phyloP scores from a whole-genome alignment of 2,888 invertebrate genomes.

The Argynnis bischoffii region DNA sequence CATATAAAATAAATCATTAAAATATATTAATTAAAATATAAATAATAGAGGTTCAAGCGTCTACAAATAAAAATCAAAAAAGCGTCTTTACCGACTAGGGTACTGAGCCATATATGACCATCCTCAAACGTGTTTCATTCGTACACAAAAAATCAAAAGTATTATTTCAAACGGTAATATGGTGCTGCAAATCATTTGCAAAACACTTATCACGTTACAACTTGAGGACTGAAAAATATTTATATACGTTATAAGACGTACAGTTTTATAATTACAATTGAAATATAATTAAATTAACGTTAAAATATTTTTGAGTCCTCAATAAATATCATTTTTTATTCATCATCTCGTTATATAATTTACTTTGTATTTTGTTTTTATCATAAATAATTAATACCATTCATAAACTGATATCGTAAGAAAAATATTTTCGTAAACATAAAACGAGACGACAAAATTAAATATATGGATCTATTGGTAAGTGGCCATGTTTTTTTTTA shows the following conservation, averaged over 20 bases:
- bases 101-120: conserved; percentile 49
- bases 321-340: conserved; percentile 4
- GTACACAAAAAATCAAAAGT: conserved; percentile 33
- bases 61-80: conserved; percentile 66
- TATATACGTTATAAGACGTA: background rate
- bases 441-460: conserved; percentile 18
- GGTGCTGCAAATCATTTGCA: conserved; percentile 12
- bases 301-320: conserved; percentile 10
- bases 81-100: conserved; percentile 57
- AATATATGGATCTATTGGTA: conserved; percentile 24
- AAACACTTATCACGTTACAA: conserved; percentile 28
- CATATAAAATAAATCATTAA: conserved; percentile 60
- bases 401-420: no score
- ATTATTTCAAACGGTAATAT: conserved; percentile 20
- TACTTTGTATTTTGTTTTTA: background rate
- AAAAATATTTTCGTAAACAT: no score
- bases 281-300: background rate
- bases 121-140: conserved; percentile 37
- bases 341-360: conserved; percentile 6
- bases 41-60: conserved; percentile 62
- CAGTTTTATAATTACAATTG: background rate
- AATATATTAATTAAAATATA: conserved; percentile 53
- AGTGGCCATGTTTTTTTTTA: background rate
- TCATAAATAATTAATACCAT: no score
- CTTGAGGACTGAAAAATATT: conserved; percentile 23